phyloP scores from a whole-genome alignment of 1,140 invertebrate genomes.

The Marisa cornuarietis region DNA sequence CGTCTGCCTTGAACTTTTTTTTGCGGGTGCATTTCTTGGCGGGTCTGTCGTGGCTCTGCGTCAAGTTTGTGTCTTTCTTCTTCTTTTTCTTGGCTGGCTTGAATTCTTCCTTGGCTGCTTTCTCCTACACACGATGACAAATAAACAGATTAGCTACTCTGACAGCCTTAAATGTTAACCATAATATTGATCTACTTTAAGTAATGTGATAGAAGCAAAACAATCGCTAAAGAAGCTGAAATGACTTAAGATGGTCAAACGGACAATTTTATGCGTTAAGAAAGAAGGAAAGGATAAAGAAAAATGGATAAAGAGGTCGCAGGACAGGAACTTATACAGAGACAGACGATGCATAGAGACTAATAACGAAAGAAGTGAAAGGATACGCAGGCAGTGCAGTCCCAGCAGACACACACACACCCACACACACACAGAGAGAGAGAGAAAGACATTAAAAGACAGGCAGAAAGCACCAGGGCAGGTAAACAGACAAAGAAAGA shows the following conservation, averaged over 20 bases:
- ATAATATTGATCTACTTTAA: not conserved
- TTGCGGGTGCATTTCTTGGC: conserved; percentile 2
- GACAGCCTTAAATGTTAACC: not conserved
- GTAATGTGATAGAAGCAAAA: not conserved
- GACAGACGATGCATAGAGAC: no score
- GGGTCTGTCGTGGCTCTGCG: not conserved
- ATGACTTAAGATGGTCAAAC: not conserved
- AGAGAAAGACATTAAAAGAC: no score
- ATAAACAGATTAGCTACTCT: not conserved
- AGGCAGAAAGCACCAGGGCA: no score
- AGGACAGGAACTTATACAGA: no score
- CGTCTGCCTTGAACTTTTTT: not conserved
- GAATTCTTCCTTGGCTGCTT: not conserved
- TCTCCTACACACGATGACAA: not conserved
- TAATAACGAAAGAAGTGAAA: no score
- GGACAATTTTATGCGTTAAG: no score
- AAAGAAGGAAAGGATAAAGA: no score
- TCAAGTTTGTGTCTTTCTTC: not conserved
- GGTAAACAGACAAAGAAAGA: no score
- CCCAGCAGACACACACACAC: no score
- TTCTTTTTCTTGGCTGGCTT: not conserved
- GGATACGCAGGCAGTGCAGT: no score
- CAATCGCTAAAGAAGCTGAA: not conserved
- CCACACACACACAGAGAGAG: no score
- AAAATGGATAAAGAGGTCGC: no score